phyloP scores from a whole-genome alignment of 2,888 invertebrate genomes.

The Leucophenga maculata region DNA sequence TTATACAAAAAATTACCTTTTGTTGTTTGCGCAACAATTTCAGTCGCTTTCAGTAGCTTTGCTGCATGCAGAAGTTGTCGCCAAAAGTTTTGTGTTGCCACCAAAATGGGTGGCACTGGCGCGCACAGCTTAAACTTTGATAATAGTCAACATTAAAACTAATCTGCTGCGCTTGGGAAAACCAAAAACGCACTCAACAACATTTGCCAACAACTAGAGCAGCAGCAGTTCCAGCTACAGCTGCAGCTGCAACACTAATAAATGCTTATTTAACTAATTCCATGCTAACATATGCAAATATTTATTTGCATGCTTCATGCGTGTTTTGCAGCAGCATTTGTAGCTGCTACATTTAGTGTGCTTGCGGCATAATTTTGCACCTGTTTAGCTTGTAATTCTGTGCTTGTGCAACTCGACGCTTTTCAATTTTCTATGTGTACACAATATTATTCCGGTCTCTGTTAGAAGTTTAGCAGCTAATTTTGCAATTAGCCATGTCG shows the following conservation, averaged over 20 bases:
- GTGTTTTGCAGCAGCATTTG: not conserved
- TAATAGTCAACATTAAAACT: constrained; percentile 21
- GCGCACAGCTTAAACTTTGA: constrained; percentile 14
- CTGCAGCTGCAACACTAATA: constrained; percentile 48
- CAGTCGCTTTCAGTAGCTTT: not conserved
- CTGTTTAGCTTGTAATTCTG: not conserved
- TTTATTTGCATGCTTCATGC: constrained; percentile 37
- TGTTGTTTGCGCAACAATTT: constrained; percentile 36
- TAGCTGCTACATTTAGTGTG: not conserved
- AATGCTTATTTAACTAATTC: constrained; percentile 67
- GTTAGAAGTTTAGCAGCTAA: not conserved
- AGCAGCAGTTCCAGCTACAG: constrained; percentile 10
- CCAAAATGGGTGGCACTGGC: constrained; percentile 1
- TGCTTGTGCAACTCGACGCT: too few relatives aligned
- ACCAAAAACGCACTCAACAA: constrained; percentile 9
- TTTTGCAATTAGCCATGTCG: constrained; percentile 6
- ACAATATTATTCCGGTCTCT: too few relatives aligned
- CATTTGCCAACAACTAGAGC: constrained; percentile 12
- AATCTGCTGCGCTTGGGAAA: constrained; percentile 9
- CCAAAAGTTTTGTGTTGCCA: not conserved
- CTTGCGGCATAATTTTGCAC: constrained; percentile 17
- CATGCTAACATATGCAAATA: constrained; percentile 60
- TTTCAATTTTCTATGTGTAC: too few relatives aligned
- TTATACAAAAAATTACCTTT: constrained; percentile 61
- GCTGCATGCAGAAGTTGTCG: constrained; percentile 6